phyloP scores from a whole-genome alignment of 2,888 invertebrate species.

The Chironomus tentans region DNA sequence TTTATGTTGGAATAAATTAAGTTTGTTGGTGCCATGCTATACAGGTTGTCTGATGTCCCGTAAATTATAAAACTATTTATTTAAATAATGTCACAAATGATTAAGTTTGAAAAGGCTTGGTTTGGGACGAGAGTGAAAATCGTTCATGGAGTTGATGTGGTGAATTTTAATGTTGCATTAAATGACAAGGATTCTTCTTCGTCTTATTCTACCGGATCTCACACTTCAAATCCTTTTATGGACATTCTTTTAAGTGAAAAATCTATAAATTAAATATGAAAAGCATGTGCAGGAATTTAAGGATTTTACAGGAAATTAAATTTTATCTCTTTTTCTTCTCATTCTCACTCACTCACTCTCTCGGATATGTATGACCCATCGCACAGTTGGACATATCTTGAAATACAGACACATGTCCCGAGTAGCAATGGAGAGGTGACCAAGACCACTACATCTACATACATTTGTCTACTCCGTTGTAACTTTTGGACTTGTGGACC shows the following conservation, averaged over 20 bases:
- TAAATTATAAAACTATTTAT: conserved; percentile 26
- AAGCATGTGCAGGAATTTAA: conserved; percentile 25
- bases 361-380: no score
- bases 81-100: conserved; percentile 26
- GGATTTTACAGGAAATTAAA: conserved; percentile 24
- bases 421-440: no score
- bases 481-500: no score
- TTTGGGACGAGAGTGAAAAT: neutral
- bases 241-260: conserved; percentile 21
- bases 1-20: conserved; percentile 18
- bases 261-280: conserved; percentile 26
- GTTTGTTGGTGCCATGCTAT: neutral
- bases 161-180: conserved; percentile 16
- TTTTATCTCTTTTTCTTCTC: neutral
- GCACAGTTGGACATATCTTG: no score
- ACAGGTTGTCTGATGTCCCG: neutral
- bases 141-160: conserved; percentile 11
- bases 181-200: neutral
- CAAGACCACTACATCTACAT: no score
- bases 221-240: neutral
- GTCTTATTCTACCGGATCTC: neutral
- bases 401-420: no score
- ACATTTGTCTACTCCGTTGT: no score
- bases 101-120: conserved; percentile 13
- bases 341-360: neutral